These are phyloP conservation scores for Aptenodytes forsteri DNA, from an alignment of 2,113 vertebrate species.

Conservation along the genomic window DNA sequence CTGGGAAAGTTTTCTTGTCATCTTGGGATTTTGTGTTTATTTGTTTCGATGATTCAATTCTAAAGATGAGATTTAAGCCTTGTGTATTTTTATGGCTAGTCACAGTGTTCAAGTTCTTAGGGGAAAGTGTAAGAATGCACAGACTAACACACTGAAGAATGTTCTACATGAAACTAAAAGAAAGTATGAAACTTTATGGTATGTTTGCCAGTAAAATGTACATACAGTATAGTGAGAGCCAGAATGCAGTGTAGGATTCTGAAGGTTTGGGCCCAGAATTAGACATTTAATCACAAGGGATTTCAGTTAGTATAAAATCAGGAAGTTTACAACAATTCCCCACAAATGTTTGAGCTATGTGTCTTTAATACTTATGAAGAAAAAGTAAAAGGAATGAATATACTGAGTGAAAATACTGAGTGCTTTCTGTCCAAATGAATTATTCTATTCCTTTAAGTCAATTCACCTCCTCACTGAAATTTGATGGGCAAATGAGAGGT, in stretches of 20 bases:
- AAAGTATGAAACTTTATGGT: not conserved
- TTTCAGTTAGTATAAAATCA: not conserved
- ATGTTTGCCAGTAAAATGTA: not conserved
- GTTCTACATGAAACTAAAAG: not conserved
- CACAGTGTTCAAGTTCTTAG: not conserved
- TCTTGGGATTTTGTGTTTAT: not conserved
- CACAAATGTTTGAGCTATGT: not conserved
- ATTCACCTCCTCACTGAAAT: not conserved
- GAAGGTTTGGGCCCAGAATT: not conserved
- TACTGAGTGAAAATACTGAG: not conserved
- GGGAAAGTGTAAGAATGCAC: not conserved
- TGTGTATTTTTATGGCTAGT: not conserved
- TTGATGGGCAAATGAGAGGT: not conserved
- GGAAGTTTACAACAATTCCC: not conserved
- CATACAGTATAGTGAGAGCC: not conserved
- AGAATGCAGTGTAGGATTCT: not conserved
- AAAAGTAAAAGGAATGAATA: not conserved
- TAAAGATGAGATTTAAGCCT: not conserved
- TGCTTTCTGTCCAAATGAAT: not conserved
- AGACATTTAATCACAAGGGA: not conserved
- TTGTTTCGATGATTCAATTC: not conserved
- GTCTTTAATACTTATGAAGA: not conserved
- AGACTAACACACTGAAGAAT: not conserved
- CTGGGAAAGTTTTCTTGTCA: not conserved
- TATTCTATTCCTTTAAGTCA: not conserved